Evolutionary conservation across 2,797 vertebrate genomes (phyloP), one percentile per base, ranked within the genome.

Genomic region (Protosalanx chinensis): DNA sequence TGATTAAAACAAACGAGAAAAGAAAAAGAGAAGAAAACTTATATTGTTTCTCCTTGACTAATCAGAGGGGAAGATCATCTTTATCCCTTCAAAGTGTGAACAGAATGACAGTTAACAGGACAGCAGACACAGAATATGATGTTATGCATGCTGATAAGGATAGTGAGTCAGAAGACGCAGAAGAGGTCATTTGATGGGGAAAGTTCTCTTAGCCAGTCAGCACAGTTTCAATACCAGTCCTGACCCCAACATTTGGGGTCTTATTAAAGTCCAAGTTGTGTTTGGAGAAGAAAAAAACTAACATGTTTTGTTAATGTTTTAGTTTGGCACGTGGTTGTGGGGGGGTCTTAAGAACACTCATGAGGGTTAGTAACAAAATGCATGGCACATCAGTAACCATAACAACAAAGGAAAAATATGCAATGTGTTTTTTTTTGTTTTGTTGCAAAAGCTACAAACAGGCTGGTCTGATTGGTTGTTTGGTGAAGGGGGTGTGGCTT

Each of bases 291-390:
- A 79, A 80, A 27, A 81, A 79, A 75, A 68, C 76, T 76, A 74
- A 70, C 71, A 87, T 85, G 87, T 87, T 91, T 91, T 88, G 88
- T 85, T 83, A 72, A 70, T 75, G 82, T 81, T 82, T 83, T 76
- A 81, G 58, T 85, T 90, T 88, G 83, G 87, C 80, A 83, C 83
- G 60, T 63, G 66, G 59, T 77, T 58, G 51, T 70, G 18, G 51
- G 64, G 79, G 23, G 23, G 23, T 27, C 23, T 75, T 56, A 74
- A 73, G 74, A 74, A 78, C 76, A 80, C 74, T 12, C 7, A 72
- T 65, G 68, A 73, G 84, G 82, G 80, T 75, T 76, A 78, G 75
- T 64, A 67, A 81, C 78, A 80, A 78, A 80, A 75, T 53, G 64
- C n/a, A 82, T 56, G 71, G 76, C 64, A 83, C 69, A 81, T 68